These are phyloP conservation scores for Synergus gifuensis DNA, from an alignment of 2,888 invertebrate genomes.

Conservation along the genomic window DNA sequence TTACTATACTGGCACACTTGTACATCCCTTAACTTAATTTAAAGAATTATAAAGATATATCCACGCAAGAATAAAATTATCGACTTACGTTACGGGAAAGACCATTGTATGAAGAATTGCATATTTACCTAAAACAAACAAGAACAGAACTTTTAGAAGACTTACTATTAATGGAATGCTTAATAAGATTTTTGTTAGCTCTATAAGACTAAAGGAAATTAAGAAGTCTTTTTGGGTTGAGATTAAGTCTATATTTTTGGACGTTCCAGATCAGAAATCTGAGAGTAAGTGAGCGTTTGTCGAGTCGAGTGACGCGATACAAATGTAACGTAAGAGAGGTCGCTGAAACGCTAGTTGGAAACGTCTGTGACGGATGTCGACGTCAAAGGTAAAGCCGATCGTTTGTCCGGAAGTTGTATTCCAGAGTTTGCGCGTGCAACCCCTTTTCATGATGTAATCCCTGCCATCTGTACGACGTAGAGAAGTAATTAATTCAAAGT, in stretches of 20 bases:
- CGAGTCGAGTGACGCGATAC: constrained; percentile 44
- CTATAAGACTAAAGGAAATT: no score
- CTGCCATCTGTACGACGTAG: constrained; percentile 67
- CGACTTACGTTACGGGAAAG: constrained; percentile 45
- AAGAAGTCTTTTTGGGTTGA: background rate
- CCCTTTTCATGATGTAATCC: constrained; percentile 66
- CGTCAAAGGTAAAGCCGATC: constrained; percentile 64
- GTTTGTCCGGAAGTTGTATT: constrained; percentile 64
- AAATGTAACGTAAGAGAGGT: constrained; percentile 46
- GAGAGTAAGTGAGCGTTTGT: constrained; percentile 42
- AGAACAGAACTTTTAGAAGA: constrained; percentile 43
- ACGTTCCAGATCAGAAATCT: background rate
- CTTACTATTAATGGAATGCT: no score
- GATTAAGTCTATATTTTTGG: background rate
- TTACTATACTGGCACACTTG: background rate
- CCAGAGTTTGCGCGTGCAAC: constrained; percentile 61
- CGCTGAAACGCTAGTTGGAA: constrained; percentile 54
- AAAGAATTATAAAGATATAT: no score
- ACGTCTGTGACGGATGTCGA: constrained; percentile 61
- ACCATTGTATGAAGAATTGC: background rate
- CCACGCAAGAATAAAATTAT: constrained; percentile 35
- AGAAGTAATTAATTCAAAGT: constrained; percentile 68
- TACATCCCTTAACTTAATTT: background rate
- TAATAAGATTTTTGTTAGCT: no score
- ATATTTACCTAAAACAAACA: constrained; percentile 69